Conservation (phyloP, 2,888 invertebrate genomes). For the Pyrochroa serraticornis region DNA sequence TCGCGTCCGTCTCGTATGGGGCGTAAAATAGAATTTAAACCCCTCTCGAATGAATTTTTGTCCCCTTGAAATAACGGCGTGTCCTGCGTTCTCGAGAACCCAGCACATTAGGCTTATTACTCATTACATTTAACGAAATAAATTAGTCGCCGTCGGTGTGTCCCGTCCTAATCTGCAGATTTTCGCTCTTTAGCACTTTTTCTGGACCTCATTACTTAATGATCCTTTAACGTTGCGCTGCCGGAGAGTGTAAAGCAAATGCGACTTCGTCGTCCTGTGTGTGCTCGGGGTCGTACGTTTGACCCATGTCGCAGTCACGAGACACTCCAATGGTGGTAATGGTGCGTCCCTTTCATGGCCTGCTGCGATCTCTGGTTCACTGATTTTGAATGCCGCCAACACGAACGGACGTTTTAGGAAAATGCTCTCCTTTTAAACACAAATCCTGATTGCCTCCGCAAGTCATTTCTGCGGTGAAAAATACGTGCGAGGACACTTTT, state of each 20-base stretch:
- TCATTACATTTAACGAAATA: constrained; percentile 23
- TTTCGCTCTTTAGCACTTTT: constrained; percentile 22
- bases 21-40: too few relatives aligned
- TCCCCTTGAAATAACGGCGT: too few relatives aligned
- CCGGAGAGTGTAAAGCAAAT: constrained; percentile 15
- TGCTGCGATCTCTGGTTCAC: constrained; percentile 40
- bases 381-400: constrained; percentile 42
- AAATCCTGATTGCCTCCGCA: constrained; percentile 34
- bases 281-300: constrained; percentile 12
- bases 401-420: constrained; percentile 34
- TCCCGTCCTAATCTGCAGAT: constrained; percentile 19
- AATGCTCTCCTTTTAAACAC: constrained; percentile 35
- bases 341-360: constrained; percentile 42
- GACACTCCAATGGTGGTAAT: constrained; percentile 39
- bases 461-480: constrained; percentile 26
- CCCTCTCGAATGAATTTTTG: too few relatives aligned
- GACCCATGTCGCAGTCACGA: constrained; percentile 39
- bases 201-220: constrained; percentile 25
- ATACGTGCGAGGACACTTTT: constrained; percentile 20
- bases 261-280: background rate
- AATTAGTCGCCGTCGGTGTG: constrained; percentile 13
- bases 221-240: constrained; percentile 19
- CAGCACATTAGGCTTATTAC: constrained; percentile 15
- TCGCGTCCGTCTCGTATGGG: too few relatives aligned
- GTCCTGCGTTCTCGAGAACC: background rate